Evolutionary conservation across 2,888 invertebrate species (phyloP).

Genomic region (Hydraecia micacea): DNA sequence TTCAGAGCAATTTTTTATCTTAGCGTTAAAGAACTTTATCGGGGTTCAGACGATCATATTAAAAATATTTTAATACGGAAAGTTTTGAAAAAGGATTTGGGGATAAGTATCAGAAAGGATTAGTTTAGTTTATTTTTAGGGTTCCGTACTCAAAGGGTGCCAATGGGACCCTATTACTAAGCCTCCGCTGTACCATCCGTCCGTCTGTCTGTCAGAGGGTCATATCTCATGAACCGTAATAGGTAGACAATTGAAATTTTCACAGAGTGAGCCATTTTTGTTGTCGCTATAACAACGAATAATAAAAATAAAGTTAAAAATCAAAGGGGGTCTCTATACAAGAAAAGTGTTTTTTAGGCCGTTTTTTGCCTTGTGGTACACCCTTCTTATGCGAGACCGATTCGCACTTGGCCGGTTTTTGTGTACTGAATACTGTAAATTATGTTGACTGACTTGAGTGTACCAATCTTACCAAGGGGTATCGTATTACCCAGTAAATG

Average conservation of each 20-base stretch:
- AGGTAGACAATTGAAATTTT: too few species aligned
- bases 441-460: background rate
- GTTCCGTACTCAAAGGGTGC: too few species aligned
- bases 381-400: background rate
- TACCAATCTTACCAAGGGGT: too few species aligned
- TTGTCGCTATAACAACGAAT: background rate
- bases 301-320: background rate
- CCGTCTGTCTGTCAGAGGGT: too few species aligned
- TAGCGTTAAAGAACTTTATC: conserved; percentile 40
- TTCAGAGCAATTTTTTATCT: conserved; percentile 23
- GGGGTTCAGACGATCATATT: conserved; percentile 25
- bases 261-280: too few species aligned
- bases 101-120: conserved; percentile 9
- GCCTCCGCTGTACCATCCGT: too few species aligned
- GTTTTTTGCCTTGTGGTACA: background rate
- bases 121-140: conserved; percentile 15
- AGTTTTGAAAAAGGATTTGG: conserved; percentile 24
- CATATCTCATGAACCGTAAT: too few species aligned
- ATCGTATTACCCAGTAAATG: too few species aligned
- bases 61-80: conserved; percentile 39
- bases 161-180: too few species aligned
- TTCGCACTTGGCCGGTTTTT: background rate
- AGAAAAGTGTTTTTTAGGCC: too few species aligned
- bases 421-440: background rate
- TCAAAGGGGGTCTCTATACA: too few species aligned